Evolutionary conservation across 2,797 vertebrate genomes (phyloP).

Genomic region (Spondyliosoma cantharus): DNA sequence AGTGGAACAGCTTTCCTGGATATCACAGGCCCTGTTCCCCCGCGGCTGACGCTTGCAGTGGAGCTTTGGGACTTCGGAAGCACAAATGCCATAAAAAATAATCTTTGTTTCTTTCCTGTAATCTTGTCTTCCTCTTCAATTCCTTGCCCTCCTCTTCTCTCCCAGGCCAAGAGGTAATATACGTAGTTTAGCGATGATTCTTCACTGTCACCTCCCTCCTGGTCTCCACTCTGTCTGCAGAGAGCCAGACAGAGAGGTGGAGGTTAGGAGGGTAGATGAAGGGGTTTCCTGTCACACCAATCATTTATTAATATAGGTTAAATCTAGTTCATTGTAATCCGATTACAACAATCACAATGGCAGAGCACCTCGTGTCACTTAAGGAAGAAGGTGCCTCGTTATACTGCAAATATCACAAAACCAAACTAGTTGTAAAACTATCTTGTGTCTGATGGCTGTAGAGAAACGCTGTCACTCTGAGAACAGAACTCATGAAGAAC

Average conservation of each 20-base stretch:
- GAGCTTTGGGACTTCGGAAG: constrained; percentile 36
- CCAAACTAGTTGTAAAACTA: background rate
- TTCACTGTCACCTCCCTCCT: constrained; percentile 59
- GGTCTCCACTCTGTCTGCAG: constrained; percentile 36
- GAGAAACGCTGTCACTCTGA: too few species aligned
- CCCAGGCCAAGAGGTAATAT: constrained; percentile 56
- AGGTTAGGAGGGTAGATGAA: background rate
- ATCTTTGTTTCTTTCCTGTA: constrained; percentile 27
- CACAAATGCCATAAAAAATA: constrained; percentile 36
- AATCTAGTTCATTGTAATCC: constrained; percentile 56
- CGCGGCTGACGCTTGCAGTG: constrained; percentile 20
- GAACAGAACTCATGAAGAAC: too few species aligned
- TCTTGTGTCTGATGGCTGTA: background rate
- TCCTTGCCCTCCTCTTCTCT: constrained; percentile 23
- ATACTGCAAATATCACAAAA: background rate
- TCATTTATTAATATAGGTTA: constrained; percentile 69
- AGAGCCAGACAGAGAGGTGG: constrained; percentile 10
- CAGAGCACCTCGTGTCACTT: background rate
- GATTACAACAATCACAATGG: constrained; percentile 5
- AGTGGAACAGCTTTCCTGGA: constrained; percentile 37
- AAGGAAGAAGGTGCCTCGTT: background rate
- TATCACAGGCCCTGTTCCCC: constrained; percentile 46
- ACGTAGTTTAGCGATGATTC: constrained; percentile 60
- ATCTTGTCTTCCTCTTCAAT: constrained; percentile 33
- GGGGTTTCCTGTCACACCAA: constrained; percentile 23